These are phyloP conservation scores for Ginglymostoma cirratum DNA, from an alignment of 2,113 vertebrate species.

Conservation along the genomic window DNA sequence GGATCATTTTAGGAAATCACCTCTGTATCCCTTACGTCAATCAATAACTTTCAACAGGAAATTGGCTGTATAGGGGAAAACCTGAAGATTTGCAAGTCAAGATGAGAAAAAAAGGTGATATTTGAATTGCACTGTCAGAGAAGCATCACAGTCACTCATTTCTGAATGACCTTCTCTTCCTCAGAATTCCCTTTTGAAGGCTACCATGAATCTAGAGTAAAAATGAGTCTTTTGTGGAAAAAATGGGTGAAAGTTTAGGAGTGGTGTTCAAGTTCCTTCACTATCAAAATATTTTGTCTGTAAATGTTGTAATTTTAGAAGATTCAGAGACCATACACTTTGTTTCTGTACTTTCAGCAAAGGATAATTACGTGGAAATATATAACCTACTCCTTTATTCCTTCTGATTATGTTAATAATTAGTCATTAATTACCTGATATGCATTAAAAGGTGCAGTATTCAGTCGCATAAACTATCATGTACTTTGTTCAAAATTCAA, in stretches of 20 bases:
- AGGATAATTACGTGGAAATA: background rate
- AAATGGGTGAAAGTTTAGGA: background rate
- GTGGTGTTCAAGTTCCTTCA: background rate
- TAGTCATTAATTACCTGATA: background rate
- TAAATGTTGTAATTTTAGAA: background rate
- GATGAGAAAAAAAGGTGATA: background rate
- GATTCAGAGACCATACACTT: background rate
- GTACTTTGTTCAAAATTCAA: background rate
- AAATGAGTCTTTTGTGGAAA: background rate
- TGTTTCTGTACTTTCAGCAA: background rate
- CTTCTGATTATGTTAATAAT: background rate
- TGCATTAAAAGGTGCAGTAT: background rate
- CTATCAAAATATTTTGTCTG: background rate
- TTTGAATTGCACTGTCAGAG: background rate
- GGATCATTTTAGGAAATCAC: too few species aligned
- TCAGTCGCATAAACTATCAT: background rate
- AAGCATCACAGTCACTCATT: background rate
- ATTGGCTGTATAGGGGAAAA: background rate
- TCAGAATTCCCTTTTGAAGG: background rate
- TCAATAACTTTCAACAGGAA: background rate
- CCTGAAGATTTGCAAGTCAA: background rate
- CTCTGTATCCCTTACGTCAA: too few species aligned
- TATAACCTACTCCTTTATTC: background rate
- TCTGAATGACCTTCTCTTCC: background rate
- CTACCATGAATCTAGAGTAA: background rate